These are phyloP conservation scores for Rhyacophila brunnea DNA, from an alignment of 1,140 invertebrate genomes.

Conservation along the genomic window DNA sequence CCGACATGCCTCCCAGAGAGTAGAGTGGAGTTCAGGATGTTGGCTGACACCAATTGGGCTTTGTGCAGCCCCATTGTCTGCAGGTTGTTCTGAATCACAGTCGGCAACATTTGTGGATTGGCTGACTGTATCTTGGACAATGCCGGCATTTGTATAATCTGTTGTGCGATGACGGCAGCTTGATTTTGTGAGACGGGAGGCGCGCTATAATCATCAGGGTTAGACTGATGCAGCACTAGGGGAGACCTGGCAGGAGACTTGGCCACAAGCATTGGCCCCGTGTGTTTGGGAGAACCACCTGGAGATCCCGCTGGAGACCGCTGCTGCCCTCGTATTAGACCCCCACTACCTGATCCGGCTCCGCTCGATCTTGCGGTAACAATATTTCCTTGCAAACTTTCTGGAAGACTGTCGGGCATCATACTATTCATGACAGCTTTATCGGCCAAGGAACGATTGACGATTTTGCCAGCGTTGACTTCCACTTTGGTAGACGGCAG, in stretches of 20 bases:
- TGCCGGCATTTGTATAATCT: slow-evolving; percentile 54
- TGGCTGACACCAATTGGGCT: slow-evolving; percentile 44
- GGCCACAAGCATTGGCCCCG: slow-evolving; percentile 19
- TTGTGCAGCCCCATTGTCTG: slow-evolving; percentile 45
- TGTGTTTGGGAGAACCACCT: slow-evolving; percentile 25
- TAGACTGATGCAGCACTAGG: slow-evolving; percentile 8
- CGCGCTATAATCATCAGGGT: slow-evolving; percentile 13
- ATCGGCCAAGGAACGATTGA: slow-evolving; percentile 25
- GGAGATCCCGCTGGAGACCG: slow-evolving; percentile 24
- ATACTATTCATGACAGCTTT: slow-evolving; percentile 32
- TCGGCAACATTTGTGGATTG: slow-evolving; percentile 42
- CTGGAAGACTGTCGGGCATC: slow-evolving; percentile 8
- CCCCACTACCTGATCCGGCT: slow-evolving; percentile 3
- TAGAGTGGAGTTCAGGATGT: slow-evolving; percentile 51
- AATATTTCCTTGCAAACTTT: slow-evolving; percentile 14
- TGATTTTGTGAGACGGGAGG: slow-evolving; percentile 1
- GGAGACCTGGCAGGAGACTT: slow-evolving; percentile 31
- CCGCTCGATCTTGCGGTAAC: slow-evolving; percentile 1
- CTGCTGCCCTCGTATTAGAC: slow-evolving; percentile 17
- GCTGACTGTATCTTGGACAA: slow-evolving; percentile 49
- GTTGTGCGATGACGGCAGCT: slow-evolving; percentile 28
- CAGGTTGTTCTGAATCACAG: slow-evolving; percentile 41
- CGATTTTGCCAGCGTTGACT: slow-evolving; percentile 37
- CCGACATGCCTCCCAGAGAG: slow-evolving; percentile 47
- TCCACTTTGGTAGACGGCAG: slow-evolving; percentile 54